Evolutionary conservation across 64 coral and sea anemone genomes (phyloP).

Genomic region (Acropora tenuis): DNA sequence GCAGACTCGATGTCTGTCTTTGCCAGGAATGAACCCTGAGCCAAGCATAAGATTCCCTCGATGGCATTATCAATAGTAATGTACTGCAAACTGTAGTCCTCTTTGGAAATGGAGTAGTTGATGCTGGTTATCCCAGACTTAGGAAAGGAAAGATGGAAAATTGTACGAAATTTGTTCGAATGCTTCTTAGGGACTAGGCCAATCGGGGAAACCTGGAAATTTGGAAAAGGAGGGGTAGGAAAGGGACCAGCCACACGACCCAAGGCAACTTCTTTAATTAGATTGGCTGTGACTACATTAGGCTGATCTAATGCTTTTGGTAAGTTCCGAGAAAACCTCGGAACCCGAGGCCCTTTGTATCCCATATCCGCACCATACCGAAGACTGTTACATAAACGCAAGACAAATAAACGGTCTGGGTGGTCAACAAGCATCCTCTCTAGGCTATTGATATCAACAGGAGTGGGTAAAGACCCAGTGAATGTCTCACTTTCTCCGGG

Average conservation of each 20-base stretch:
- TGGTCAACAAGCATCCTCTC: too few relatives aligned
- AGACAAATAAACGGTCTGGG: not conserved
- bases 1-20: not conserved
- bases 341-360: not conserved
- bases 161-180: not conserved
- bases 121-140: not conserved
- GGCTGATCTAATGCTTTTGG: constrained; percentile 3
- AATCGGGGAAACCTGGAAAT: too few relatives aligned
- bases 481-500: not conserved
- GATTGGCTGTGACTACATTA: not conserved
- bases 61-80: not conserved
- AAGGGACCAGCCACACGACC: too few relatives aligned
- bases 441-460: too few relatives aligned
- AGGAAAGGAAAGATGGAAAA: not conserved
- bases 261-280: too few relatives aligned
- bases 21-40: not conserved
- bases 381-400: not conserved
- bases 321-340: not conserved
- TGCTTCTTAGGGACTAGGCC: not conserved
- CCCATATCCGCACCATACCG: not conserved
- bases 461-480: too few relatives aligned
- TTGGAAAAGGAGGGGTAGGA: too few relatives aligned
- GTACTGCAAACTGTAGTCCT: not conserved
- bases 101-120: not conserved
- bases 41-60: not conserved